Evolutionary conservation across 2,113 vertebrate species (phyloP), one percentile per base, ranked within the genome.

Genomic region (Rhabdomys dilectus): DNA sequence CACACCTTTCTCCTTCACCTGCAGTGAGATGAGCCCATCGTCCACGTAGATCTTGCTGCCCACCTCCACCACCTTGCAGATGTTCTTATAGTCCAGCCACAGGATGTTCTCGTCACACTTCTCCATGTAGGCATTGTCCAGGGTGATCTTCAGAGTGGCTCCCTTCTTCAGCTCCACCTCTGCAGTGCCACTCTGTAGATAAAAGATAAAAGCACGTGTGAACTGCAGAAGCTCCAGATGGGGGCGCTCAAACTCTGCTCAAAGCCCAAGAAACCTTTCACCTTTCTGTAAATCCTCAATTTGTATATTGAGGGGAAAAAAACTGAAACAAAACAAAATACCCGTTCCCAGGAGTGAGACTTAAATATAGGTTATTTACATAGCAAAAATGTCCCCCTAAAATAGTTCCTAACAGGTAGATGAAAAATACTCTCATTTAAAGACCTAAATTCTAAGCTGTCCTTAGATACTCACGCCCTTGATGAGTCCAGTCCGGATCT

Each of bases 31-130:
- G n/a, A 99, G 99, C 36, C 99, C 99, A 0, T 99, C 99, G 12
- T 99, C 99, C 77, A 99, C 94, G 0, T 99, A 99, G 98, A 99
- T 92, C 97, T 99, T 99, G 98, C 98, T 99, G 97, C 99, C 99
- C 15, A 98, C 0, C 1, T 99, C 97, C 45, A 99, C 98, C 77
- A 99, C 99, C 95, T 99, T 99, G 98, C 64, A 99, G 94, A 99
- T 99, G 97, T 99, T 99, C 98, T 99, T 99, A 98, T 99, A 99
- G 98, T 99, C 99, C n/a, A 99, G 5, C 99, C 99, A 99, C 90
- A 99, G 98, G 0, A 97, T 85, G 0, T 99, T 99, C 62, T 99
- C 99, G 1, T 99, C 99, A 0, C 99, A 99, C 0, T 99, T 99
- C 0, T 99, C 99, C 99, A 97, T 99, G 98, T 97, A 99, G 75